Base-by-base conservation (phyloP, 2,113 vertebrate species). In the Sinocyclocheilus maitianheensis region DNA sequence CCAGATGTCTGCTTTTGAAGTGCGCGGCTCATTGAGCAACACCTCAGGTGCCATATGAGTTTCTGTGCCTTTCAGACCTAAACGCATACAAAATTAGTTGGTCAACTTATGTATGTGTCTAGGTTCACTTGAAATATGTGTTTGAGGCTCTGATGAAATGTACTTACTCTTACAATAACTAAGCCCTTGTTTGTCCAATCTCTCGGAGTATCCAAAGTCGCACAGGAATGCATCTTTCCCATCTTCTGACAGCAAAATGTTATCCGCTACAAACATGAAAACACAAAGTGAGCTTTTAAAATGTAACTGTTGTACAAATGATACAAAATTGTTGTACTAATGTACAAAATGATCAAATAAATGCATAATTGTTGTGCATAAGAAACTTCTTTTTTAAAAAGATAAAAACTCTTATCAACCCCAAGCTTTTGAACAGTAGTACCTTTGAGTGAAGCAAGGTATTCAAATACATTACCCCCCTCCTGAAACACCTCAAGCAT, bases 31-130 rank as follows among this genome's bases (percentile, higher is more conserved):
- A 4, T 95, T 96, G 93, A 95, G 94, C n/a, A 98, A 96, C 79
- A 99, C 94, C 91, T 99, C 98, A 0, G 98, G 98, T 69, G 98
- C 96, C 97, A 99, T 97, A 91, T 99, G 98, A 3, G 96, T 98
- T 92, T 99, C 97, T 0, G 97, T 98, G 85, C 98, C 98, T 2
- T 96, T 97, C 90, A 98, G 93, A 5, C 95, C 96, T 95, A 48
- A 77, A 71, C 37, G 20, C 24, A 72, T 24, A 72, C 67, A 18
- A 16, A 60, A n/a, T 40, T 5, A 83, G 55, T 7, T 48, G 22
- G 5, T 43, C 6, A 34, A 53, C 4, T 63, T 37, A 84, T 60
- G 14, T 1, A 22, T 22, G 37, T 46, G 72, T 16, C 10, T 62
- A 48, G 16, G 13, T 37, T 72, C 18, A 43, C 9, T 24, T 77